Evolutionary conservation across 2,113 vertebrate genomes (phyloP).

Genomic region (Phoxinus phoxinus): DNA sequence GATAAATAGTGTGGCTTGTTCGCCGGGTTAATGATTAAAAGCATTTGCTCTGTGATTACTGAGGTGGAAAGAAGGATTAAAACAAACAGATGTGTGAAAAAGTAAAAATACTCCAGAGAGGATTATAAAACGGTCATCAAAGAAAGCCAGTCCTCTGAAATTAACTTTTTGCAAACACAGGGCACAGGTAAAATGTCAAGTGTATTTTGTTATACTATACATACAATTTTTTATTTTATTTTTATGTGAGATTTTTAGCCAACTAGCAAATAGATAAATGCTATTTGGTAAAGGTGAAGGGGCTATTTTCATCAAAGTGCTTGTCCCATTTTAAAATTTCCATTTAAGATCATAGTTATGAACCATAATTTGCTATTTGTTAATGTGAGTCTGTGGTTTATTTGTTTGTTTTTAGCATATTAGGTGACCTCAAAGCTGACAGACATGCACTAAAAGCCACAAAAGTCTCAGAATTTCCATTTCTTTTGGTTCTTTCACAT

Average conservation of each 20-base stretch:
- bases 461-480: neutral
- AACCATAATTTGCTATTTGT: neutral
- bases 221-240: too few relatives aligned
- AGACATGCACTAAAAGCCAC: neutral
- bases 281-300: conserved; percentile 30
- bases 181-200: conserved; percentile 38
- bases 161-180: neutral
- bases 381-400: neutral
- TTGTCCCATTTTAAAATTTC: neutral
- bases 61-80: conserved; percentile 2
- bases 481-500: neutral
- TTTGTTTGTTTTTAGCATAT: neutral
- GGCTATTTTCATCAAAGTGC: conserved; percentile 6
- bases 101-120: conserved; percentile 7
- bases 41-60: neutral
- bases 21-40: conserved; percentile 1
- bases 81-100: conserved; percentile 34
- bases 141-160: neutral
- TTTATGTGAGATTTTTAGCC: conserved; percentile 42
- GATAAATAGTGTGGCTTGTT: neutral
- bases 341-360: neutral
- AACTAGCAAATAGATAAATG: conserved; percentile 25
- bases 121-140: neutral
- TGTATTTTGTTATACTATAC: neutral
- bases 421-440: neutral